Percentiles rank a stretch among this genome's conserved stretches.
phyloP scores from a whole-genome alignment of 2,888 invertebrate species.

The Kryphioiulus occultus region DNA sequence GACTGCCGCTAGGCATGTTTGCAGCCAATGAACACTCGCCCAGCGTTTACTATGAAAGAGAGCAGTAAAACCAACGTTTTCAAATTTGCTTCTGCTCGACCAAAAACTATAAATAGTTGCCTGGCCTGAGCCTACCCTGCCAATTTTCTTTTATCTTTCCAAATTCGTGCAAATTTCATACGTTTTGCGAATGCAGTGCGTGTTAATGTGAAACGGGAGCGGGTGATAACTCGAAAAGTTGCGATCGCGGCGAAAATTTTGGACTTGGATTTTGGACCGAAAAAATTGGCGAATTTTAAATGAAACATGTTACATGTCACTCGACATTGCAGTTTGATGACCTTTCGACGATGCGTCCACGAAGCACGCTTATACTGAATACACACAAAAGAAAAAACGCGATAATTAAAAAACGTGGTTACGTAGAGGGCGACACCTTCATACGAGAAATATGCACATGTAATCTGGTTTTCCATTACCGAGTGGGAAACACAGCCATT shows the following conservation, averaged over 20 bases:
- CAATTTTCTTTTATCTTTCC: background rate
- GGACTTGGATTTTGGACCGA: background rate
- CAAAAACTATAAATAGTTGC: background rate
- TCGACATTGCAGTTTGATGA: no score
- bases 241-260: background rate
- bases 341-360: no score
- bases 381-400: no score
- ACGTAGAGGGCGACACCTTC: no score
- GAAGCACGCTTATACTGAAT: no score
- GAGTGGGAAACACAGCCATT: no score
- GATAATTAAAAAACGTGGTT: no score
- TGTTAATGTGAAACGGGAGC: background rate
- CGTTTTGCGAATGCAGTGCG: background rate
- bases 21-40: slow-evolving; percentile 6
- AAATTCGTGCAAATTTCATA: slow-evolving; percentile 25
- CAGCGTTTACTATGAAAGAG: background rate
- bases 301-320: background rate
- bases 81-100: background rate
- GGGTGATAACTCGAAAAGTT: background rate
- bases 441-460: no score
- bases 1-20: background rate
- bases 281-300: background rate
- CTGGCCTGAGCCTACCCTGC: background rate
- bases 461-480: no score
- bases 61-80: background rate